phyloP scores from a whole-genome alignment of 2,888 invertebrate genomes.

The Oligia fasciuncula region DNA sequence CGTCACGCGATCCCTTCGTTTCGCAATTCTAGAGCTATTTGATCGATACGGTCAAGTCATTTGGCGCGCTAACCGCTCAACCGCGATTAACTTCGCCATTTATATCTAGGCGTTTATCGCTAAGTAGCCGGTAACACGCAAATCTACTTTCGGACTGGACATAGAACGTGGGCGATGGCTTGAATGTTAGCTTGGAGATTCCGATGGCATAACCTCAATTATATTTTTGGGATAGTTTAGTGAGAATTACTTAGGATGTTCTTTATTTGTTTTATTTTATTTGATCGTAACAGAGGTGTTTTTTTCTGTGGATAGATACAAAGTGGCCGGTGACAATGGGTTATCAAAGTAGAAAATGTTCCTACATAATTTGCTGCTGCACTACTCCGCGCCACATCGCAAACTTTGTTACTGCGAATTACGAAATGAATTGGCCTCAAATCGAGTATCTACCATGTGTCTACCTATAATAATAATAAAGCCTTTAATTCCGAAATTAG shows the following conservation, averaged over 20 bases:
- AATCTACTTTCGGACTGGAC: constrained; percentile 46
- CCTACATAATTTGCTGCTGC: too few species aligned
- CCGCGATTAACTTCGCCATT: constrained; percentile 63
- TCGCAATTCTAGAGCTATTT: constrained; percentile 61
- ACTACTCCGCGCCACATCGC: too few species aligned
- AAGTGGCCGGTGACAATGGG: too few species aligned
- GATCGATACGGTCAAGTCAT: constrained; percentile 72
- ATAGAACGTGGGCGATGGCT: constrained; percentile 7
- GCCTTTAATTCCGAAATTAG: too few species aligned
- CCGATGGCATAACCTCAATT: background rate
- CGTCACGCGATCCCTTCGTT: constrained; percentile 78
- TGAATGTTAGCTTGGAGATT: background rate
- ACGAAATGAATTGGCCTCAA: too few species aligned
- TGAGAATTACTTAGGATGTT: background rate
- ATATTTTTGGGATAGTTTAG: background rate
- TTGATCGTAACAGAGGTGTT: background rate
- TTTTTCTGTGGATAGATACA: too few species aligned
- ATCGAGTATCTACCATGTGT: too few species aligned
- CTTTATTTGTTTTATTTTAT: background rate
- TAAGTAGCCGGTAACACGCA: constrained; percentile 62
- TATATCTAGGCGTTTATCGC: constrained; percentile 68
- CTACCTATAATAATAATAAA: background rate
- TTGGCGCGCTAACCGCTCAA: constrained; percentile 65
- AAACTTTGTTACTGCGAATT: too few species aligned
- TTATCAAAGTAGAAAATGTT: too few species aligned